Evolutionary conservation across 92 coral and sea anemone species (phyloP).

Genomic region (Anthopleura xanthogrammica): DNA sequence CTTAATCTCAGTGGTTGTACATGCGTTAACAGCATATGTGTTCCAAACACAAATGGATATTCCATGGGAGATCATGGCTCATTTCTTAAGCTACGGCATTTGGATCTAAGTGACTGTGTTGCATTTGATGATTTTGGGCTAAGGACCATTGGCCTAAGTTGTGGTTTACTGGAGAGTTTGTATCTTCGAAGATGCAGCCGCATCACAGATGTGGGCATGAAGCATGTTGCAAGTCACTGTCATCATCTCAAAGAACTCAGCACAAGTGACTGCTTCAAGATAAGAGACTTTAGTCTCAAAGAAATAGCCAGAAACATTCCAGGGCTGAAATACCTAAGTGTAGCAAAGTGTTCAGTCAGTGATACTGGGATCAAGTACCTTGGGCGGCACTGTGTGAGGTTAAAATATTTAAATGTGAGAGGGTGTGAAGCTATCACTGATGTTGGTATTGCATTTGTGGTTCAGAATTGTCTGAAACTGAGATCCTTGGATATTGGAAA

Average conservation of each 20-base stretch:
- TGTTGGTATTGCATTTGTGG: conserved; percentile 83
- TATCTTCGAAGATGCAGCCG: conserved; percentile 90
- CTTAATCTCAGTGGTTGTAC: conserved; percentile 83
- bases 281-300: conserved; percentile 91
- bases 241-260: conserved; percentile 79
- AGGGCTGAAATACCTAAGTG: conserved; percentile 90
- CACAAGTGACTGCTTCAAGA: conserved; percentile 93
- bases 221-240: conserved; percentile 90
- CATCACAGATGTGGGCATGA: conserved; percentile 91
- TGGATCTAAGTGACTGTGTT: conserved; percentile 95
- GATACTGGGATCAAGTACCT: conserved; percentile 92
- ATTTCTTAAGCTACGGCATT: conserved; percentile 66
- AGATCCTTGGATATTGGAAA: conserved; percentile 94
- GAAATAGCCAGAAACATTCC: conserved; percentile 79
- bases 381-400: conserved; percentile 86
- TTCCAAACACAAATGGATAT: conserved; percentile 79
- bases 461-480: conserved; percentile 92
- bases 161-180: conserved; percentile 78
- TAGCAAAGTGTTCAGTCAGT: conserved; percentile 89
- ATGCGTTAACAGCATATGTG: conserved; percentile 83
- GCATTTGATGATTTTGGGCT: conserved; percentile 98
- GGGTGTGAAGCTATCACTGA: conserved; percentile 94
- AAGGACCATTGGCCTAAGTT: conserved; percentile 78
- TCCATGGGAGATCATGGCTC: conserved; percentile 72
- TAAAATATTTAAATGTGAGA: conserved; percentile 89